Evolutionary conservation across 2,113 vertebrate genomes (phyloP).

Genomic region (Collichthys lucidus): DNA sequence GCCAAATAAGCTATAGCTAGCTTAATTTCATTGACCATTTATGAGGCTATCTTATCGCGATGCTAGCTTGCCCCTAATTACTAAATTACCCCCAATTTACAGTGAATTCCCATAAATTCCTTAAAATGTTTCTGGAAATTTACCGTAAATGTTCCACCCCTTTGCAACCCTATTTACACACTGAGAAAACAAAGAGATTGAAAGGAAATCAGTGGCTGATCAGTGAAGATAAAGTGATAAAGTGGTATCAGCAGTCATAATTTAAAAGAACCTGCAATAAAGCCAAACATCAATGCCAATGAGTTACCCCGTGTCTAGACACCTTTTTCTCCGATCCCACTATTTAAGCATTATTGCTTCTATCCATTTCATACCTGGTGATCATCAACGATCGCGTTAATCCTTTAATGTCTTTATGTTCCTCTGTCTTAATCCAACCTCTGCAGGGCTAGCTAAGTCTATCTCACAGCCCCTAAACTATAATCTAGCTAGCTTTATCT

Average conservation of each 20-base stretch:
- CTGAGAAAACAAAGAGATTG: neutral
- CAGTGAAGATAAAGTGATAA: neutral
- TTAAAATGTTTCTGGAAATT: no score
- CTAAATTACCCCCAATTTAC: no score
- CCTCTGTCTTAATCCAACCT: slow-evolving; percentile 19
- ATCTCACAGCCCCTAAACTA: slow-evolving; percentile 24
- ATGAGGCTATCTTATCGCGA: no score
- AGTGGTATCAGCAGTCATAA: neutral
- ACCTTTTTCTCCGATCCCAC: no score
- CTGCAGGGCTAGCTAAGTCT: slow-evolving; percentile 11
- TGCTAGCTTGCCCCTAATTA: no score
- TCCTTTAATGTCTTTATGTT: slow-evolving; percentile 40
- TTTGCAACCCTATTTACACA: no score
- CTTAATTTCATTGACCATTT: no score
- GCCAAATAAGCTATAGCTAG: no score
- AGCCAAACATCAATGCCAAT: neutral
- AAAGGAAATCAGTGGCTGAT: neutral
- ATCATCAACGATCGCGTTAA: slow-evolving; percentile 25
- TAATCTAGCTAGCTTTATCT: slow-evolving; percentile 43
- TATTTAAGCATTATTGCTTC: neutral
- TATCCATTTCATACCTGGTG: neutral
- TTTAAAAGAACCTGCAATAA: neutral
- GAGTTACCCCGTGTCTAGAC: neutral
- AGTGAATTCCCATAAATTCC: no score
- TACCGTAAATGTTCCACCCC: no score